Conservation (phyloP, 2,797 vertebrate species). For the Gambelia wislizenii region DNA sequence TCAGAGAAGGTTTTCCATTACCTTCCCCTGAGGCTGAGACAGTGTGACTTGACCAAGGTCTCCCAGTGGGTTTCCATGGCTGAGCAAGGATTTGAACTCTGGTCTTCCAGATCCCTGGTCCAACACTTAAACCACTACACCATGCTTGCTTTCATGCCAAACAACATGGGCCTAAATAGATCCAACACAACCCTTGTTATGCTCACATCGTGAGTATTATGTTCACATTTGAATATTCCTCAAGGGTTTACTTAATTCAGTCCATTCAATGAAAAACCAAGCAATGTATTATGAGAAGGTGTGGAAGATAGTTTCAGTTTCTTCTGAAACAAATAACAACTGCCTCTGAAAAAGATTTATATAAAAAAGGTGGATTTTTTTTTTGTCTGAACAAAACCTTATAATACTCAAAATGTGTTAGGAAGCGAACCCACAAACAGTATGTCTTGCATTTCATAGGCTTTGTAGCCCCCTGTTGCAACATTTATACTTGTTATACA, state of each 20-base stretch:
- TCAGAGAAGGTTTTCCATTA: too few species aligned
- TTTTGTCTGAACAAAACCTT: too few species aligned
- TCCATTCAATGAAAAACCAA: neutral
- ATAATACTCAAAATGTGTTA: neutral
- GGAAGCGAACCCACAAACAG: neutral
- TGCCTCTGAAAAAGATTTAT: neutral
- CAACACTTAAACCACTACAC: too few species aligned
- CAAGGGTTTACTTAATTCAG: neutral
- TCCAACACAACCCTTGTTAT: neutral
- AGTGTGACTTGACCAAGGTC: too few species aligned
- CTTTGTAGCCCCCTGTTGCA: neutral
- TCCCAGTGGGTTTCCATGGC: too few species aligned
- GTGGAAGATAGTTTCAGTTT: neutral
- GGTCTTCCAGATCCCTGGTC: too few species aligned
- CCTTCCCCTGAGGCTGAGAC: too few species aligned
- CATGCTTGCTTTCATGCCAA: too few species aligned
- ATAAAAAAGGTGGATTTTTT: too few species aligned
- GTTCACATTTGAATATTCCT: neutral
- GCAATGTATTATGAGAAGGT: neutral
- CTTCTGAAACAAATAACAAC: neutral
- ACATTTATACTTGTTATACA: neutral
- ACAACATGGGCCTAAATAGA: neutral
- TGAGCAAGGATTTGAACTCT: too few species aligned
- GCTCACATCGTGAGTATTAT: neutral
- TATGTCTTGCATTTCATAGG: neutral